Base-by-base conservation (phyloP, 2,888 invertebrate genomes). In the Nudaria mundana region DNA sequence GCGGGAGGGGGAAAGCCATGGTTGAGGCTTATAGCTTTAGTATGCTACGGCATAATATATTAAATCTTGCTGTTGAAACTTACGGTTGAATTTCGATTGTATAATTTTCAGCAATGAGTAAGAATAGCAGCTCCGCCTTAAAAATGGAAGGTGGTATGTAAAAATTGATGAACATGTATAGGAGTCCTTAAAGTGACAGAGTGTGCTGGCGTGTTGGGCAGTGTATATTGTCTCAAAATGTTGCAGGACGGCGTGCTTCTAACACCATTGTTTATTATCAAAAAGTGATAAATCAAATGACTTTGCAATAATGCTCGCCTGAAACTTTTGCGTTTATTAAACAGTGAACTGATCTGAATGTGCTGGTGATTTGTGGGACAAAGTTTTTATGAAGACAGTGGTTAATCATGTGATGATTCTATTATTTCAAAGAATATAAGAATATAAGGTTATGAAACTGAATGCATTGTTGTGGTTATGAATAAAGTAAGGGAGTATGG, bases 121-220 rank as follows among this genome's bases (percentile, higher is more conserved):
- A 67, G 73, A 83, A 83, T 75, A 81, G 78, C 83, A 87, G 85
- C 87, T 85, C 88, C 88, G 86, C 88, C 88, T 88, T 86, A 88
- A 88, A 88, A 88, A 87, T 88, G 87, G 88, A 87, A 88, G 88
- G 87, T 88, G 87, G 88, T 86, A 87, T 88, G 87, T 88, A 88
- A 88, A 88, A 88, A 88, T 88, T 88, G 81, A 88, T 88, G 86
- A 87, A 88, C 87, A 87, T 85, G 85, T 87, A 87, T 88, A 85
- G 85, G 75, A 86, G 86, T 87, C 85, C 84, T 87, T 87, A 87
- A 81, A 86, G 85, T 88, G 88, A 86, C 87, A 88, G 86, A 88
- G 86, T 82, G 79, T 79, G 86, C 84, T 85, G 83, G 86, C 83
- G 80, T 80, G 87, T 78, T 72, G 87, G 81, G 76, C 85, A 80